Evolutionary conservation across 1,140 invertebrate genomes (phyloP).

Genomic region (Monochamus saltuarius): DNA sequence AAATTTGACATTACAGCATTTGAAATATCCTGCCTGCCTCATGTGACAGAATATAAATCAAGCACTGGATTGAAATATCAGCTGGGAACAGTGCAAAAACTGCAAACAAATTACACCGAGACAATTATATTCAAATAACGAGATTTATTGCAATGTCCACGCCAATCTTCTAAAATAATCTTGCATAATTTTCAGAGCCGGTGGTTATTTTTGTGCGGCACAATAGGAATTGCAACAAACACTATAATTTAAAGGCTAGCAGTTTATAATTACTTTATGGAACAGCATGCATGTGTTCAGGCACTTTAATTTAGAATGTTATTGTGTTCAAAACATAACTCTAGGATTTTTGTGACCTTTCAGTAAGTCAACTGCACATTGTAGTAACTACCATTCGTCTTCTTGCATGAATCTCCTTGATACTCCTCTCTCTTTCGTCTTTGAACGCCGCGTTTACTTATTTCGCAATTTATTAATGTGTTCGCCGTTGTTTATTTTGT

Average conservation of each 20-base stretch:
- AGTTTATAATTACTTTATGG: conserved; percentile 25
- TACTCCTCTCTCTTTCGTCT: conserved; percentile 34
- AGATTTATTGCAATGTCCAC: conserved; percentile 3
- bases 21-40: too few relatives aligned
- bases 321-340: conserved; percentile 26
- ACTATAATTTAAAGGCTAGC: conserved; percentile 17
- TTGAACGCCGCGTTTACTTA: conserved; percentile 24
- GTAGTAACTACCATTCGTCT: conserved; percentile 25
- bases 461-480: conserved; percentile 34
- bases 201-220: conserved; percentile 7
- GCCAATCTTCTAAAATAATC: conserved; percentile 18
- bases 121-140: too few relatives aligned
- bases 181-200: conserved; percentile 22
- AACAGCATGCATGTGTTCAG: conserved; percentile 25
- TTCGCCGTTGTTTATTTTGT: conserved; percentile 31
- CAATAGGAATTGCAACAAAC: conserved; percentile 23
- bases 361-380: conserved; percentile 20
- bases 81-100: too few relatives aligned
- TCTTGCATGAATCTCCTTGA: conserved; percentile 36
- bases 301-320: conserved; percentile 30
- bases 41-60: too few relatives aligned
- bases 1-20: too few relatives aligned
- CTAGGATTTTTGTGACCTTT: conserved; percentile 27
- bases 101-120: too few relatives aligned
- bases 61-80: too few relatives aligned